Evolutionary conservation across 2,113 vertebrate genomes (phyloP).

Genomic region (Acanthisitta chloris): DNA sequence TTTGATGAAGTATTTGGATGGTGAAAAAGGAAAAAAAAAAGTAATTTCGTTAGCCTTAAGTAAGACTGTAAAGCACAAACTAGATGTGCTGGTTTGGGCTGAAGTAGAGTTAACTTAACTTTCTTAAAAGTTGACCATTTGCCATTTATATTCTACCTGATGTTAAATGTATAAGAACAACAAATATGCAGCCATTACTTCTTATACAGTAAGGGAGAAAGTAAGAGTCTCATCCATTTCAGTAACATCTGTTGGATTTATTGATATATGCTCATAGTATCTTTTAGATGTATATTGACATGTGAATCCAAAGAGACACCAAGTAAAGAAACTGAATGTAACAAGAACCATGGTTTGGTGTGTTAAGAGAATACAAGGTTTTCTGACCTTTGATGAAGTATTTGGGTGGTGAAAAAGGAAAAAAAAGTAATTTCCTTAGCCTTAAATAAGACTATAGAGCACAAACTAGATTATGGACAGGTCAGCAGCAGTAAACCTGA

Average conservation of each 20-base stretch:
- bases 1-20: not conserved
- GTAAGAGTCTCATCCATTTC: not conserved
- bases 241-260: not conserved
- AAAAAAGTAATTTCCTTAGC: not conserved
- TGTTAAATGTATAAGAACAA: not conserved
- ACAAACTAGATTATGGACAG: not conserved
- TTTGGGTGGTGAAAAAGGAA: accelerated
- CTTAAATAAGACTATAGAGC: not conserved
- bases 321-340: not conserved
- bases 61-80: not conserved
- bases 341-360: not conserved
- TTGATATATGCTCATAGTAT: not conserved
- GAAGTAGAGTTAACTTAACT: too few relatives aligned
- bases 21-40: accelerated
- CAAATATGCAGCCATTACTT: not conserved
- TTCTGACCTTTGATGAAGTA: not conserved
- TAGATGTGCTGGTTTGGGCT: too few relatives aligned
- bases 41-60: not conserved
- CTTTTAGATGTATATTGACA: not conserved
- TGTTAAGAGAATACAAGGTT: not conserved
- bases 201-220: not conserved
- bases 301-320: not conserved
- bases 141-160: not conserved
- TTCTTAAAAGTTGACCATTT: not conserved
- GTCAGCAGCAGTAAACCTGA: not conserved